Evolutionary conservation across 2,113 vertebrate genomes (phyloP), one percentile per base, ranked within the genome.

Genomic region (Dipodomys stephensi): DNA sequence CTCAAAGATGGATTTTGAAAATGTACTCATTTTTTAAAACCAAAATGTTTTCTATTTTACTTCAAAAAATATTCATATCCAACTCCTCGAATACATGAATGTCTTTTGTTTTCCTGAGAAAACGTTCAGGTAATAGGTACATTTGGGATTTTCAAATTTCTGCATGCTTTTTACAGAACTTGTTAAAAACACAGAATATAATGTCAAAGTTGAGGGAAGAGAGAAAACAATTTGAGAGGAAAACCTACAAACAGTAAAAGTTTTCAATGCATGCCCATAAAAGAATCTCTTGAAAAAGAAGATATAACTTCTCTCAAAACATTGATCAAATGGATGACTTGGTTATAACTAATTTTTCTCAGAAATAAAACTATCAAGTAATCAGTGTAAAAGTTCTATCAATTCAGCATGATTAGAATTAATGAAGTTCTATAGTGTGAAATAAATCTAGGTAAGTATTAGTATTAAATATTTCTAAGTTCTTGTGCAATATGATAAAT

Each of bases 101-200:
- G 62, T 25, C 8, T 64, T 27, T 73, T 65, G 22, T 57, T 35
- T 20, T 2, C 12, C 69, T 64, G 18, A 79, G 10, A 88, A 83
- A 90, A 72, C 7, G 28, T 83, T 57, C 22, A 62, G 15, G 12
- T 49, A 65, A 53, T 86, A 92, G 16, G 20, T 84, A 1, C 27
- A 76, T 79, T 88, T 19, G 27, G 67, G 77, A 88, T 94, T 76
- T 49, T 82, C 65, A 87, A 62, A 13, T 93, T 92, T 92, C 93
- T 88, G 28, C 0, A 71, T 80, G 32, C 80, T 39, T 83, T 83
- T 35, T 93, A 10, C 57, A 93, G 12, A 30, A 79, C 16, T 67
- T 93, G 22, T 7, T 87, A 64, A 23, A 64, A 64, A 64, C 49
- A 49, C 49, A 64, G 22, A 64, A 64, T 64, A 23, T 64, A 20